Evolutionary conservation across 1,140 invertebrate genomes (phyloP).

Genomic region (Drosophila bocki): DNA sequence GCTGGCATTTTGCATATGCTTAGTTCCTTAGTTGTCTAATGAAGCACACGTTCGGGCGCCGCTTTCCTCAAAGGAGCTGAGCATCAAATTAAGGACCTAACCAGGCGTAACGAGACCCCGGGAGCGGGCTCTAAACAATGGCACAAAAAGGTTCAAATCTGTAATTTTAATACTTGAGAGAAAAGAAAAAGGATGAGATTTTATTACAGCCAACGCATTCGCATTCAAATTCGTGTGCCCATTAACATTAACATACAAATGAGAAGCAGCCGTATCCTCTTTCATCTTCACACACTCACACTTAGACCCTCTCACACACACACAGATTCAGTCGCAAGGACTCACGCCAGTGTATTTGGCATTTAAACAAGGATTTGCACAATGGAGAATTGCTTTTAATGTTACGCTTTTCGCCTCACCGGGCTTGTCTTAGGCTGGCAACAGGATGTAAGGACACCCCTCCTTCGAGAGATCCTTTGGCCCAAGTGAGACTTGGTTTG

Average conservation of each 20-base stretch:
- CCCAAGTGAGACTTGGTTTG: background rate
- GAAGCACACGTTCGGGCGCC: constrained; percentile 42
- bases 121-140: constrained; percentile 35
- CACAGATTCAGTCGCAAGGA: background rate
- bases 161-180: constrained; percentile 60
- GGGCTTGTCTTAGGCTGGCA: constrained; percentile 48
- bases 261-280: constrained; percentile 44
- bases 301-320: background rate
- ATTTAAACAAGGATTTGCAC: constrained; percentile 75
- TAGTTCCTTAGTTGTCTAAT: constrained; percentile 46
- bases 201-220: constrained; percentile 63
- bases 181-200: constrained; percentile 60
- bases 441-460: constrained; percentile 10
- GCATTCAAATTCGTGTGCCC: constrained; percentile 63
- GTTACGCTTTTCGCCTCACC: constrained; percentile 60
- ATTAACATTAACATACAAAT: constrained; percentile 77
- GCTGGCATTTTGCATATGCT: constrained; percentile 48
- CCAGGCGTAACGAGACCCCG: constrained; percentile 46
- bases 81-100: constrained; percentile 59
- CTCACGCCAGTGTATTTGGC: constrained; percentile 42
- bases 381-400: constrained; percentile 78
- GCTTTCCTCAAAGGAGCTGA: constrained; percentile 42
- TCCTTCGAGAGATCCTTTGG: constrained; percentile 14
- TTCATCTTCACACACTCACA: constrained; percentile 48
- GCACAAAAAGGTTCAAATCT: constrained; percentile 62